phyloP scores from a whole-genome alignment of 35 echinoderm and acorn worm genomes.

The Strongylocentrotus purpuratus region DNA sequence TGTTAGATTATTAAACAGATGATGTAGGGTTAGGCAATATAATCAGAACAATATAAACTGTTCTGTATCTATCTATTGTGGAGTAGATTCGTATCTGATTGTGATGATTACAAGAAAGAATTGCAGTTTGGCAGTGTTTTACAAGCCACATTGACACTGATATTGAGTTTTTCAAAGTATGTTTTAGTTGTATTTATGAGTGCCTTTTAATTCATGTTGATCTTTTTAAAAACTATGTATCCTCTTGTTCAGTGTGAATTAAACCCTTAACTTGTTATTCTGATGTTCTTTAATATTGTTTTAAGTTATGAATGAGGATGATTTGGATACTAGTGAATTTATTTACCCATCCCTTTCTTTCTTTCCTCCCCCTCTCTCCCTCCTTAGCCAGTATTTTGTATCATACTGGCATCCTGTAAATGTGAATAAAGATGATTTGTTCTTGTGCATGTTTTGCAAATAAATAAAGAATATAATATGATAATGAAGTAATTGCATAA shows the following conservation, averaged over 20 bases:
- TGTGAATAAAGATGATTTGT: not conserved
- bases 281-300: not conserved
- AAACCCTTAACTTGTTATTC: not conserved
- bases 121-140: too few species aligned
- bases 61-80: too few species aligned
- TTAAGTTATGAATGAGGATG: not conserved
- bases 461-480: slow-evolving; percentile 3
- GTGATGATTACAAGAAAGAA: too few species aligned
- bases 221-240: not conserved
- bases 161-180: not conserved
- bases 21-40: too few species aligned
- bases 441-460: slow-evolving; percentile 17
- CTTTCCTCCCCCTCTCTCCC: not conserved
- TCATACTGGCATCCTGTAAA: not conserved
- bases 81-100: too few species aligned
- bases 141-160: too few species aligned
- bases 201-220: not conserved
- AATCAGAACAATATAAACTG: too few species aligned
- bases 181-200: not conserved
- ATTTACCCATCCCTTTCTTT: not conserved
- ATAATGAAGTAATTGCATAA: not conserved
- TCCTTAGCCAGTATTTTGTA: not conserved
- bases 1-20: too few species aligned
- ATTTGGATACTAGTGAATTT: not conserved
- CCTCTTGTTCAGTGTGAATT: not conserved